These are phyloP conservation scores for Suricata suricatta DNA, from an alignment of 2,113 vertebrate genomes.

Conservation along the genomic window DNA sequence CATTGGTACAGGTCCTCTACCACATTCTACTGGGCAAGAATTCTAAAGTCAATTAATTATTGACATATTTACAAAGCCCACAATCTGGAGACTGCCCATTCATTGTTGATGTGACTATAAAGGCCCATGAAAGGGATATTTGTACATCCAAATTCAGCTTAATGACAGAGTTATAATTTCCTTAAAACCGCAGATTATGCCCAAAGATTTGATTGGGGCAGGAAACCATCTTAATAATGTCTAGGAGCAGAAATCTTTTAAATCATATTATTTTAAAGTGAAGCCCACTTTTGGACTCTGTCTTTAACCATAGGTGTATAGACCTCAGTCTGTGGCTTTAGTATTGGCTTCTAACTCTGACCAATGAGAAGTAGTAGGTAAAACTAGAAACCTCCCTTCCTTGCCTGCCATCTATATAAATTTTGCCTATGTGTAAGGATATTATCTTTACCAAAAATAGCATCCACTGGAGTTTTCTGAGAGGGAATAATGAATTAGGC, in stretches of 20 bases:
- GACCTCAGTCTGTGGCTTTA: background rate
- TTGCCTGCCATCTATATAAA: background rate
- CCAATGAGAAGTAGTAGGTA: background rate
- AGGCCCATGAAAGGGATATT: background rate
- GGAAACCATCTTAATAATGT: background rate
- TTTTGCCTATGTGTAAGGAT: background rate
- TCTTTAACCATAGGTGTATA: background rate
- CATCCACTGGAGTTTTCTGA: background rate
- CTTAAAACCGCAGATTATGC: background rate
- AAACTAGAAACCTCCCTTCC: background rate
- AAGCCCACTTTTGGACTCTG: background rate
- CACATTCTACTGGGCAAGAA: background rate
- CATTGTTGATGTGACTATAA: background rate
- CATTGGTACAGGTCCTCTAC: accelerated
- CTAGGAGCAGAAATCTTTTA: background rate
- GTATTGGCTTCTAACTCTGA: background rate
- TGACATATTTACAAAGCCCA: background rate
- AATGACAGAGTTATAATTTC: background rate
- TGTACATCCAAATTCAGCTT: background rate
- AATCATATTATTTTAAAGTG: background rate
- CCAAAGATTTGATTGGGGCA: background rate
- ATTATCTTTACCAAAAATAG: background rate
- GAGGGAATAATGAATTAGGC: background rate
- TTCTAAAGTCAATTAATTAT: background rate
- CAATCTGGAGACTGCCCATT: background rate